Percentiles rank a stretch among this genome's conserved stretches.
Conservation (phyloP, 2,797 vertebrate species). For the Phylloscopus collybita region DNA sequence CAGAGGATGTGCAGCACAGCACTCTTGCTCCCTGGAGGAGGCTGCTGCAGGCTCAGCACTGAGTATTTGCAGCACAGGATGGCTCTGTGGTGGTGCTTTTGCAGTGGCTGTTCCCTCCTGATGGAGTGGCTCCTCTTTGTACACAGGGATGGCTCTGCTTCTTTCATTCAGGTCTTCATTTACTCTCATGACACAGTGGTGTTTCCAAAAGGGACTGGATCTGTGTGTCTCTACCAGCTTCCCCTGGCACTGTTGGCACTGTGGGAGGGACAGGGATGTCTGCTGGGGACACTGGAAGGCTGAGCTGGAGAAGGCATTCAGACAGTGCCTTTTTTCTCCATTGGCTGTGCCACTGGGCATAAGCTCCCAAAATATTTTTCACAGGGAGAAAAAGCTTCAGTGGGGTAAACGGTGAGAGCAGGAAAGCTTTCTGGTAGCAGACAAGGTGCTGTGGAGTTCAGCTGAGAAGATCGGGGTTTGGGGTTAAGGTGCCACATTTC, state of each 20-base stretch:
- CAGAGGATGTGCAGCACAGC: neutral
- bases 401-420: neutral
- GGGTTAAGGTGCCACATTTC: neutral
- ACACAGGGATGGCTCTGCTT: rapidly evolving
- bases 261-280: neutral
- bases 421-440: neutral
- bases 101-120: rapidly evolving
- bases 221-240: neutral
- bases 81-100: neutral
- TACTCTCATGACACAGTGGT: neutral
- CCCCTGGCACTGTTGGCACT: neutral
- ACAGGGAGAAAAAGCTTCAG: neutral
- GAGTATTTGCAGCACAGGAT: neutral
- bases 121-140: neutral
- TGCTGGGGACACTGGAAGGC: neutral
- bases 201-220: neutral
- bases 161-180: neutral
- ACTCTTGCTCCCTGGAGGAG: neutral
- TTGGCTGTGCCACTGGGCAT: neutral
- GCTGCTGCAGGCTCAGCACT: neutral
- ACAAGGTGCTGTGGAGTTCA: neutral
- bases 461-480: neutral
- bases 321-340: neutral
- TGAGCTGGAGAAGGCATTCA: neutral
- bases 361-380: neutral